Base-by-base conservation (phyloP, 2,888 invertebrate species). In the Diploptera punctata region DNA sequence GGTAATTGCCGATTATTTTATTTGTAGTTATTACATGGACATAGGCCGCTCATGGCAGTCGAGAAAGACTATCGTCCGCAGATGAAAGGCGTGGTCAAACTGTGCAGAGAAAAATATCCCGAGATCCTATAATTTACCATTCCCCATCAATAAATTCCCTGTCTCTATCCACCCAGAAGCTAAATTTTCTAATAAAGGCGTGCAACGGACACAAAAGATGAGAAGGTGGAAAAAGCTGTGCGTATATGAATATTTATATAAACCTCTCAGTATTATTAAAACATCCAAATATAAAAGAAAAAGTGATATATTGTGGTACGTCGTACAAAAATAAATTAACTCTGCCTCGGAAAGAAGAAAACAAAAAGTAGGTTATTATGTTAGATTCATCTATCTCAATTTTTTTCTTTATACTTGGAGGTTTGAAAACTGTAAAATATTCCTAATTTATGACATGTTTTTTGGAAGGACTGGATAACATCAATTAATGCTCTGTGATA, bases 241-340 rank as follows among this genome's bases (percentile, higher is more conserved):
- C n/a, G 2, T 21, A 29, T 65, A 65, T 65, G 65, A 65, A 65
- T 65, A 65, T 65, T 65, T 65, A 65, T 65, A 47, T 21, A 65
- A 65, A 65, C 21, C 57, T 57, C 16, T 26, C 26, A 2, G 18
- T 65, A 47, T 65, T 65, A 47, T 65, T 65, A 65, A 65, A 65
- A 47, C 47, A 65, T 65, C 65, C 16, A 65, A 65, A 65, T 65
- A 65, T 44, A 65, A 65, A 65, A 38, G 33, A 43, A 65, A 43
- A 65, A 65, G 47, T 47, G 65, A 65, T 65, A 47, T 65, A 65
- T 47, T 65, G 29, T 26, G 2, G 1, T 10, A 18, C 29, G 38
- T 38, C 18, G 61, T 38, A 4, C 21, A 61, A 61, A 38, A 38
- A 33, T 47, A 47, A 65, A 65, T 65, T 65, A 47, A 47, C 26